Conservation (phyloP, 2,113 vertebrate species). For the Hipposideros armiger region DNA sequence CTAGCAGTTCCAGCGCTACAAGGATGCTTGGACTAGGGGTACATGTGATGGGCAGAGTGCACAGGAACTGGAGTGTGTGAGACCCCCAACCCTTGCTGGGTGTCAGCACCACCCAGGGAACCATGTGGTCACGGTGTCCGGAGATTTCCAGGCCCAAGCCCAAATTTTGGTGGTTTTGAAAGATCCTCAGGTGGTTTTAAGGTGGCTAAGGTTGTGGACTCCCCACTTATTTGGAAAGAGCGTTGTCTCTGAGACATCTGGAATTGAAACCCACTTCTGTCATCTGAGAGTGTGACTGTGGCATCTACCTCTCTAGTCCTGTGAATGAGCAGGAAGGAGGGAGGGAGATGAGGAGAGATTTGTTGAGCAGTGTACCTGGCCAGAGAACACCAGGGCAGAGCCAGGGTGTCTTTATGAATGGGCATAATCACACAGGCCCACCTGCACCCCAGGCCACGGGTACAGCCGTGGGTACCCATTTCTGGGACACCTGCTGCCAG, state of each 20-base stretch:
- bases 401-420: not conserved
- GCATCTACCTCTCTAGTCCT: not conserved
- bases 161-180: not conserved
- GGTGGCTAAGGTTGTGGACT: no score
- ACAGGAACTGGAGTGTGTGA: not conserved
- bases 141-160: not conserved
- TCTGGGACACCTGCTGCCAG: not conserved
- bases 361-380: not conserved
- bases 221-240: not conserved
- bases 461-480: not conserved
- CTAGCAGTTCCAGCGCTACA: not conserved
- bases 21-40: not conserved
- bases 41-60: not conserved
- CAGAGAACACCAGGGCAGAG: not conserved
- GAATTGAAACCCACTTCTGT: not conserved
- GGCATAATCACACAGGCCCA: not conserved
- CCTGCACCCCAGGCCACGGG: not conserved
- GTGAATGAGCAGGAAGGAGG: not conserved
- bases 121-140: not conserved
- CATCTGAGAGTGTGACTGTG: not conserved
- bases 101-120: not conserved
- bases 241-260: not conserved
- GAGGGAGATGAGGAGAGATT: not conserved
- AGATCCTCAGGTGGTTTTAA: not conserved
- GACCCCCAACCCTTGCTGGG: not conserved